A percentile compares a stretch with the other conserved stretches of the same genome.
phyloP scores from a whole-genome alignment of 2,888 invertebrate genomes.

The Agelastica alni region DNA sequence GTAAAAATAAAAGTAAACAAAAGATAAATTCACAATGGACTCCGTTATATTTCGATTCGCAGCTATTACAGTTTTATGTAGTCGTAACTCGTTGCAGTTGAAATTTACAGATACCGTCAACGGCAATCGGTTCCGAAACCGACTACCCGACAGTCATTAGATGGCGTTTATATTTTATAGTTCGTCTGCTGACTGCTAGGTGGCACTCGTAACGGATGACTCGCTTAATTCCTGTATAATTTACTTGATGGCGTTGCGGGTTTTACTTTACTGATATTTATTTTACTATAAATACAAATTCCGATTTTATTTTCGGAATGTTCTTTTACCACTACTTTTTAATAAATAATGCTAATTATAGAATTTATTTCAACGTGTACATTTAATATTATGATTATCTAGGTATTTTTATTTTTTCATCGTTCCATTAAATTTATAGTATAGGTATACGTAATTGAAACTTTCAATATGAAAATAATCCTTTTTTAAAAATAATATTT shows the following conservation, averaged over 20 bases:
- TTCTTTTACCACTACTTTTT: no score
- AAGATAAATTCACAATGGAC: background rate
- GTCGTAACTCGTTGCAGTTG: conserved; percentile 9
- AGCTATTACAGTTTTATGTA: conserved; percentile 18
- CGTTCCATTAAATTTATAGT: no score
- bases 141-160: conserved; percentile 39
- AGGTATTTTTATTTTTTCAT: no score
- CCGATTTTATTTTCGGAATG: no score
- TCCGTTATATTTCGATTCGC: background rate
- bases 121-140: conserved; percentile 40
- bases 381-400: no score
- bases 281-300: no score
- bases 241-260: conserved; percentile 26
- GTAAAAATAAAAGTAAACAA: background rate
- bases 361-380: no score
- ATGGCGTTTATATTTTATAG: conserved; percentile 44
- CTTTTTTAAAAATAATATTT: no score
- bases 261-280: conserved; percentile 1
- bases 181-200: conserved; percentile 52
- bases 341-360: no score
- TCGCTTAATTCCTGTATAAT: conserved; percentile 22
- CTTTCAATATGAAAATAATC: no score
- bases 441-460: no score
- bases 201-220: conserved; percentile 42
- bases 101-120: conserved; percentile 33